Evolutionary conservation across 1,140 invertebrate species (phyloP).

Genomic region (Bombus superbus): DNA sequence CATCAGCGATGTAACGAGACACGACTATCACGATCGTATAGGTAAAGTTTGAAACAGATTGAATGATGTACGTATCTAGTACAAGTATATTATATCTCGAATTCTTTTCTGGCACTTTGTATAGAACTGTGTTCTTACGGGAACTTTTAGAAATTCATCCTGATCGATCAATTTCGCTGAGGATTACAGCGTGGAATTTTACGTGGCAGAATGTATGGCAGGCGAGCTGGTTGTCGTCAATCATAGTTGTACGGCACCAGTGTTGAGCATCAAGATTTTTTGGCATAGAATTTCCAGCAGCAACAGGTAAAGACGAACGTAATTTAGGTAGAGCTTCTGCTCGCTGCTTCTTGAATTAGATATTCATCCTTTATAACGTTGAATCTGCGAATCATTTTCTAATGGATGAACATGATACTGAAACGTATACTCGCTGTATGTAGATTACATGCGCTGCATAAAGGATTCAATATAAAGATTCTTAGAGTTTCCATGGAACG

Average conservation of each 20-base stretch:
- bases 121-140: too few relatives aligned
- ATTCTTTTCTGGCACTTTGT: too few relatives aligned
- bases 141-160: background rate
- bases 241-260: background rate
- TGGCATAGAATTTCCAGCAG: conserved; percentile 38
- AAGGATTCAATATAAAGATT: background rate
- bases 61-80: too few relatives aligned
- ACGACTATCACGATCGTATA: too few relatives aligned
- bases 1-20: too few relatives aligned
- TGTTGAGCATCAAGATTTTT: conserved; percentile 29
- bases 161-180: background rate
- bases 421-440: too few relatives aligned
- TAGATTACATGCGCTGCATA: background rate
- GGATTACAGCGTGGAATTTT: background rate
- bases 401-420: background rate
- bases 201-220: too few relatives aligned
- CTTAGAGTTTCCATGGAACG: too few relatives aligned
- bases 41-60: too few relatives aligned
- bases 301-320: conserved; percentile 49
- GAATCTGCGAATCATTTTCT: background rate
- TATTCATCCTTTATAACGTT: background rate
- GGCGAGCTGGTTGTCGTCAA: background rate
- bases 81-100: too few relatives aligned
- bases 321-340: background rate
- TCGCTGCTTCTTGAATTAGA: background rate